These are phyloP conservation scores for Halcyon senegalensis DNA, from an alignment of 2,113 vertebrate genomes.

Conservation along the genomic window DNA sequence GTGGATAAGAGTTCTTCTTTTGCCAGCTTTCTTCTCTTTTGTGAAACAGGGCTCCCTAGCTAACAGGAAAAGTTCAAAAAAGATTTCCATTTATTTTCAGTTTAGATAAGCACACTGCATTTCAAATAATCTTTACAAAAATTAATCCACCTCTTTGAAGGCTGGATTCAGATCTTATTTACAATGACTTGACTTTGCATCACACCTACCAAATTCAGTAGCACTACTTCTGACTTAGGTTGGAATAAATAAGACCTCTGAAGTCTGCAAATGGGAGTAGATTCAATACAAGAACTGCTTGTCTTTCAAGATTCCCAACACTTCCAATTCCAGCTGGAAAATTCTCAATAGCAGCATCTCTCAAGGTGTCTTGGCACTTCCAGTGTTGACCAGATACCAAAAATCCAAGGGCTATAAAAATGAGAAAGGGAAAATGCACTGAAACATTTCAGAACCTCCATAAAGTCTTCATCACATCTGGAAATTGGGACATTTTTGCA, in stretches of 20 bases:
- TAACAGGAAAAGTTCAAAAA: neutral
- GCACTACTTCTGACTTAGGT: neutral
- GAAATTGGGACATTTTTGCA: neutral
- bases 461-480: neutral
- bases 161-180: neutral
- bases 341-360: neutral
- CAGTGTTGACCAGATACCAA: neutral
- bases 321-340: neutral
- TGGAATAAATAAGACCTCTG: neutral
- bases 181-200: neutral
- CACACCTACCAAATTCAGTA: neutral
- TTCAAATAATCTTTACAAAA: neutral
- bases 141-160: neutral
- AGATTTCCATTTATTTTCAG: neutral
- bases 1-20: neutral
- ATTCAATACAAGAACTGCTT: neutral
- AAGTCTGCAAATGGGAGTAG: neutral
- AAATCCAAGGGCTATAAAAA: neutral
- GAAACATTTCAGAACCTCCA: neutral
- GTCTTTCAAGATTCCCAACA: neutral
- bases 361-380: neutral
- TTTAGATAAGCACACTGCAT: neutral
- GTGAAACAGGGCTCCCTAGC: neutral
- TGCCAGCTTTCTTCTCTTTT: neutral
- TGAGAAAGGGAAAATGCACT: neutral